Percentiles rank a stretch among this genome's conserved stretches.
Evolutionary conservation across 64 coral and sea anemone species (phyloP).

Genomic region (Astreopora myriophthalma): DNA sequence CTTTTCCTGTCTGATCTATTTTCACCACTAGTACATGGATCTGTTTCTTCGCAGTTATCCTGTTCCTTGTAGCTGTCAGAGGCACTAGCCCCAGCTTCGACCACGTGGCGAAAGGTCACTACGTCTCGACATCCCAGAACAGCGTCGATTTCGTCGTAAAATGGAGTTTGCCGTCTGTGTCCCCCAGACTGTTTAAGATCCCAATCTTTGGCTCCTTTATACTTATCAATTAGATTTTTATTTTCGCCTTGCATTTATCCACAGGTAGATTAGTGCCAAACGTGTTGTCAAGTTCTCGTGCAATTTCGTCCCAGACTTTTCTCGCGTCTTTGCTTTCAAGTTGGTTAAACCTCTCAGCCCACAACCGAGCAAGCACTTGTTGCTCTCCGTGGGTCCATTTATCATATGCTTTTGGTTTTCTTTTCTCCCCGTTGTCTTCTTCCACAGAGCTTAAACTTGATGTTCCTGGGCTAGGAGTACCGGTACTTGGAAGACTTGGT

Average conservation of each 20-base stretch:
- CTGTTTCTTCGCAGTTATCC: neutral
- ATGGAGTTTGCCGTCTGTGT: neutral
- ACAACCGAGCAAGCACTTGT: neutral
- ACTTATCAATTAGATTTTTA: constrained; percentile 32
- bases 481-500: neutral
- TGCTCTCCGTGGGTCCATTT: constrained; percentile 18
- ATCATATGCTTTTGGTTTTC: neutral
- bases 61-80: neutral
- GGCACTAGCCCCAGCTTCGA: neutral
- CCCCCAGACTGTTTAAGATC: neutral
- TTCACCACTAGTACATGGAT: neutral
- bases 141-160: too few relatives aligned
- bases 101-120: neutral
- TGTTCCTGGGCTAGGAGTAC: neutral
- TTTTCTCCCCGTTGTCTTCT: neutral
- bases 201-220: constrained; percentile 39
- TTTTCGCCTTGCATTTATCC: constrained; percentile 29
- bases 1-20: neutral
- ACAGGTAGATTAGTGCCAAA: neutral
- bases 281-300: neutral
- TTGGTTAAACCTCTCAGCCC: neutral
- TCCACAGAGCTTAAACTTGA: constrained; percentile 5
- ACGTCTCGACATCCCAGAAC: neutral
- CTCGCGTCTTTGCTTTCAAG: constrained; percentile 6
- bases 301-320: constrained; percentile 5